Conservation (phyloP, 1,140 invertebrate species). For the Hylyphantes graminicola region DNA sequence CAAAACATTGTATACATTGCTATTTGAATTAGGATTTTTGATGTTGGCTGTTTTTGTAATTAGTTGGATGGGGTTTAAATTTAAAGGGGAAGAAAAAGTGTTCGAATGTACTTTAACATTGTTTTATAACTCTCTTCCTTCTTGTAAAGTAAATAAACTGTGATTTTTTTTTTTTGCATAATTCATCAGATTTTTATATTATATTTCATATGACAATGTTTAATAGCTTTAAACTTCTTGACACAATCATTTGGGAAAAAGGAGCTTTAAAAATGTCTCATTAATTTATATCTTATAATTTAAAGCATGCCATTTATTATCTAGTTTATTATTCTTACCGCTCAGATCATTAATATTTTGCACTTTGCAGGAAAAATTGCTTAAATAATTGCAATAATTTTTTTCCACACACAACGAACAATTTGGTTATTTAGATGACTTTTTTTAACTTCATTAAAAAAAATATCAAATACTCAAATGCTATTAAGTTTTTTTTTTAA, state of each 20-base stretch:
- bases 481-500: too few relatives aligned
- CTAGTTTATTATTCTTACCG: background rate
- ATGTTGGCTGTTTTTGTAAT: background rate
- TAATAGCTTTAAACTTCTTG: conserved; percentile 32
- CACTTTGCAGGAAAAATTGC: background rate
- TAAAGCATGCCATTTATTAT: background rate
- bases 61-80: background rate
- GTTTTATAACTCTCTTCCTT: background rate
- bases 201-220: conserved; percentile 18
- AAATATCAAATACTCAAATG: too few relatives aligned
- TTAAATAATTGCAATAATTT: background rate
- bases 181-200: conserved; percentile 34
- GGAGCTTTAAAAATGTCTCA: background rate
- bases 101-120: conserved; percentile 10
- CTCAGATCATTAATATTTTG: background rate
- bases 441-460: too few relatives aligned
- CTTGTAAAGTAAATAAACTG: conserved; percentile 39
- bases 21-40: background rate
- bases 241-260: conserved; percentile 25
- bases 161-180: conserved; percentile 39
- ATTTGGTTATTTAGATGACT: too few relatives aligned
- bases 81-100: too few relatives aligned
- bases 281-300: background rate
- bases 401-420: too few relatives aligned
- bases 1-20: too few relatives aligned